A percentile compares a stretch with the other conserved stretches of the same genome.
Conservation (phyloP, 1,140 invertebrate species). For the Bombus turneri region DNA sequence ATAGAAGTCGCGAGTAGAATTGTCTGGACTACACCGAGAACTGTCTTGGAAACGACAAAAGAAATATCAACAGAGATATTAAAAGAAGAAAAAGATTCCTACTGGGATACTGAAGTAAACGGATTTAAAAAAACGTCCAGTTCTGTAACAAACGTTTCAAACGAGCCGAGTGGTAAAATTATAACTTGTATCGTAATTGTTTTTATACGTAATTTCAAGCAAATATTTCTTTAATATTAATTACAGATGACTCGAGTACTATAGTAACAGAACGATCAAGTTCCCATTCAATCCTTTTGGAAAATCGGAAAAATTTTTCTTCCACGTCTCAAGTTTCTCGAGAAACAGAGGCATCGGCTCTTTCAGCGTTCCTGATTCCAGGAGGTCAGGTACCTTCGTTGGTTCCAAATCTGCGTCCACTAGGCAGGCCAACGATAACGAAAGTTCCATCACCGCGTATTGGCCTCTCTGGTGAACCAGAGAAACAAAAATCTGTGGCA, state of each 20-base stretch:
- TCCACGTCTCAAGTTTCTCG: slow-evolving; percentile 46
- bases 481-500: slow-evolving; percentile 42
- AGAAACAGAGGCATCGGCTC: slow-evolving; percentile 77
- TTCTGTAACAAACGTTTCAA: slow-evolving; percentile 25
- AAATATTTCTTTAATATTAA: background rate
- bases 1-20: slow-evolving; percentile 67
- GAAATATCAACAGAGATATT: slow-evolving; percentile 16
- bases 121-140: slow-evolving; percentile 24
- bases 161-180: slow-evolving; percentile 34
- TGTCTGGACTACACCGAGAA: slow-evolving; percentile 71
- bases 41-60: slow-evolving; percentile 20
- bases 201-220: background rate
- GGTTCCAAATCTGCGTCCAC: slow-evolving; percentile 59
- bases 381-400: slow-evolving; percentile 82
- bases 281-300: slow-evolving; percentile 1
- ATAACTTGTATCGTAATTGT: background rate
- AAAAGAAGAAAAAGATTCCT: background rate
- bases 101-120: slow-evolving; percentile 15
- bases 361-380: slow-evolving; percentile 84
- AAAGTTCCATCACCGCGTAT: slow-evolving; percentile 84
- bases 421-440: slow-evolving; percentile 85
- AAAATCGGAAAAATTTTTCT: slow-evolving; percentile 40
- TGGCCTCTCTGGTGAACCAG: slow-evolving; percentile 58
- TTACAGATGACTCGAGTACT: slow-evolving; percentile 28
- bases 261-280: background rate